A percentile compares a stretch with the other conserved stretches of the same genome.
Conservation (phyloP, 2,888 invertebrate species). For the Anodontia alba region DNA sequence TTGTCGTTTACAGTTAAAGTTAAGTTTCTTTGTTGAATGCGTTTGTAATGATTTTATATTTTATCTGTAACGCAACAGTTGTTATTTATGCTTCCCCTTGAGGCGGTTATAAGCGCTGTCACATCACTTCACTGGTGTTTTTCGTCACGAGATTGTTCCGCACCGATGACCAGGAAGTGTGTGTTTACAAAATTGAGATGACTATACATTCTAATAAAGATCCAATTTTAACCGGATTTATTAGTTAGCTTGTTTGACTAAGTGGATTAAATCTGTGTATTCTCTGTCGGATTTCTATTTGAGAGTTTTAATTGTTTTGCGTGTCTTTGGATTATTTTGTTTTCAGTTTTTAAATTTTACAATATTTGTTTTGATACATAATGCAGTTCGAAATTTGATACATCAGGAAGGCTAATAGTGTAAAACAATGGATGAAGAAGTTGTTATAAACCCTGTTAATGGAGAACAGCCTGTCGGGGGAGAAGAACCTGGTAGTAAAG, state of each 20-base stretch:
- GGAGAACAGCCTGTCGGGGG: neutral
- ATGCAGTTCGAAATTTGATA: neutral
- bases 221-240: constrained; percentile 14
- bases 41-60: neutral
- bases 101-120: neutral
- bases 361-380: too few species aligned
- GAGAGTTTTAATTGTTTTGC: neutral
- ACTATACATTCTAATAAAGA: too few species aligned
- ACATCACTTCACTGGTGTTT: neutral
- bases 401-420: neutral
- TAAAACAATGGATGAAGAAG: constrained; percentile 4
- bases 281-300: too few species aligned
- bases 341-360: too few species aligned
- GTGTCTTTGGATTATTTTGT: neutral
- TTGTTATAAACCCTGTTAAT: neutral
- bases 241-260: neutral
- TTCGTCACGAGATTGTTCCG: constrained; percentile 12
- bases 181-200: constrained; percentile 1
- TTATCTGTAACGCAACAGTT: neutral
- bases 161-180: constrained; percentile 8
- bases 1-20: neutral
- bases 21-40: neutral
- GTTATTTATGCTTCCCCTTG: neutral
- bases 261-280: constrained; percentile 6
- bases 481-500: too few species aligned